phyloP scores from a whole-genome alignment of 2,797 vertebrate species.

The Uromys caudimaculatus region DNA sequence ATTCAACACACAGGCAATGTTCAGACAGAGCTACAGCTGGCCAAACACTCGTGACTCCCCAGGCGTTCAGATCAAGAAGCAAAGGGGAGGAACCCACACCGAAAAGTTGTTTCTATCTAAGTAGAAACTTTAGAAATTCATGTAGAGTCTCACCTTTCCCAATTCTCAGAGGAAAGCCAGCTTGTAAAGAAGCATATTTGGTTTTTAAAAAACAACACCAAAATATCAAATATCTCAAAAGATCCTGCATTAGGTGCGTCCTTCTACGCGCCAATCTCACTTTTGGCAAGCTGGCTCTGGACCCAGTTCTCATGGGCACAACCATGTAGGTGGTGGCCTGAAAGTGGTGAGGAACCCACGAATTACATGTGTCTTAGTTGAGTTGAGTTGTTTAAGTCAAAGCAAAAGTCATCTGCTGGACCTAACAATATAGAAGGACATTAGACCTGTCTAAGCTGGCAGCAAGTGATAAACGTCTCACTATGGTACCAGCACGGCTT shows the following conservation, averaged over 20 bases:
- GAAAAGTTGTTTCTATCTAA: conserved; percentile 63
- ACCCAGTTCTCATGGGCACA: not conserved
- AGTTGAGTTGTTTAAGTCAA: not conserved
- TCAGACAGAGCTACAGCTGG: conserved; percentile 34
- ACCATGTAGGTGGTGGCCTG: not conserved
- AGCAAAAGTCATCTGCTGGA: not conserved
- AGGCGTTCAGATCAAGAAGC: conserved; percentile 71
- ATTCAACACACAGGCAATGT: not conserved
- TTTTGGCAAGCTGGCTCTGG: conserved; percentile 4
- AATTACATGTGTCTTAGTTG: not conserved
- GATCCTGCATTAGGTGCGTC: not conserved
- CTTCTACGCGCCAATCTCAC: not conserved
- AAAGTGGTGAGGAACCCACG: not conserved
- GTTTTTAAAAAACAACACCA: conserved; percentile 36
- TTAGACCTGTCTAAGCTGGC: not conserved
- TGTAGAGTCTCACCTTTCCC: conserved; percentile 68
- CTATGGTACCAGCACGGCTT: not conserved
- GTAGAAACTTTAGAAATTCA: conserved; percentile 74
- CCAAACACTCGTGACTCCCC: conserved; percentile 39
- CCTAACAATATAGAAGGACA: not conserved
- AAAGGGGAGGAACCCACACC: conserved; percentile 59
- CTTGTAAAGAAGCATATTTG: conserved; percentile 55
- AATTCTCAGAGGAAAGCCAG: conserved; percentile 56
- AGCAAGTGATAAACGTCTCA: not conserved
- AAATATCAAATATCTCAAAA: conserved; percentile 74